Evolutionary conservation across 2,888 invertebrate species (phyloP).

Genomic region (Pterostichus madidus): DNA sequence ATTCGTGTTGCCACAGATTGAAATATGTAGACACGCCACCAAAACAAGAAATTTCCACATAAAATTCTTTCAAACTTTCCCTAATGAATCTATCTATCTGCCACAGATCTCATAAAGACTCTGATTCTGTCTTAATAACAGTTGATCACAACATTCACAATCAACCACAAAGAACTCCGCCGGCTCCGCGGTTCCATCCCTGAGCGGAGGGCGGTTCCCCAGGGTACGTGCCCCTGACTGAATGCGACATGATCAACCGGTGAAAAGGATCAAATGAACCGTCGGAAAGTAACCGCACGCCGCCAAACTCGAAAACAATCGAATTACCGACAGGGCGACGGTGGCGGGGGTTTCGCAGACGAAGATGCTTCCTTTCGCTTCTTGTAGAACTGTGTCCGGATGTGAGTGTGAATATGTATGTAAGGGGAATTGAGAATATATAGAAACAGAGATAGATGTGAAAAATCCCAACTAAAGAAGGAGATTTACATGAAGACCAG

Average conservation of each 20-base stretch:
- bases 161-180: conserved; percentile 1
- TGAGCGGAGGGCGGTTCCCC: conserved; percentile 23
- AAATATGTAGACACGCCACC: too few species aligned
- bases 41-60: neutral
- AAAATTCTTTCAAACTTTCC: neutral
- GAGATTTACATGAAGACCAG: too few species aligned
- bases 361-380: neutral
- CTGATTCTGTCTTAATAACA: conserved; percentile 41
- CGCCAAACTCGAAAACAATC: conserved; percentile 63
- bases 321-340: conserved; percentile 58
- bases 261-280: conserved; percentile 67
- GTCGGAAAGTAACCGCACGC: conserved; percentile 58
- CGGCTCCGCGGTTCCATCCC: neutral
- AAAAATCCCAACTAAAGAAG: neutral
- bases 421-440: neutral
- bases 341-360: neutral
- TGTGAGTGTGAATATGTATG: conserved; percentile 14
- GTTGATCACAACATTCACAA: conserved; percentile 53
- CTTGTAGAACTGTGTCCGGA: conserved; percentile 1
- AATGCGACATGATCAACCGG: conserved; percentile 66
- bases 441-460: conserved; percentile 14
- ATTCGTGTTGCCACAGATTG: too few species aligned
- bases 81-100: conserved; percentile 5
- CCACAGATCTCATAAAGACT: too few species aligned
- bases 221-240: conserved; percentile 45